Conservation (phyloP, 1,140 invertebrate genomes). For the Zaprionus lachaisei region DNA sequence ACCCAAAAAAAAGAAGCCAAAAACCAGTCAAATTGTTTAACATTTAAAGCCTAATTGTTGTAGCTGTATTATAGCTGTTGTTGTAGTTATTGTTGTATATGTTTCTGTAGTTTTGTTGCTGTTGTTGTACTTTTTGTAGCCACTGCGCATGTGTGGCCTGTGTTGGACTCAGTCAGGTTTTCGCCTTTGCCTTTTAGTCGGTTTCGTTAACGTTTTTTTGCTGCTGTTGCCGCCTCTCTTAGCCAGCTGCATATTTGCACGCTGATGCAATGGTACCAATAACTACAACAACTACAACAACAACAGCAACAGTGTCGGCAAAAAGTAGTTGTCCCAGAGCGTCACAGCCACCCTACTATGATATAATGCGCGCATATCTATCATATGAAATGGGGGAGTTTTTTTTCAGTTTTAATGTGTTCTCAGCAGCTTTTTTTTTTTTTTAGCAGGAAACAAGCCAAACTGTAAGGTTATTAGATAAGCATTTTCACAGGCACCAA, state of each 20-base stretch:
- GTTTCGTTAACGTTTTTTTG: conserved; percentile 37
- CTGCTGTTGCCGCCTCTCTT: background rate
- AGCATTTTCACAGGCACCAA: conserved; percentile 43
- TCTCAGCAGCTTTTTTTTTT: background rate
- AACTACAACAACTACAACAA: too few species aligned
- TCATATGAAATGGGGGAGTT: conserved; percentile 2
- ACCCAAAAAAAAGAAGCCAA: conserved; percentile 40
- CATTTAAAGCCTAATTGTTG: conserved; percentile 43
- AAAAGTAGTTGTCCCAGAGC: conserved; percentile 37
- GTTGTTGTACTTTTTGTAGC: conserved; percentile 6
- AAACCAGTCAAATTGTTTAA: conserved; percentile 48
- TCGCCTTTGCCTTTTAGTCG: conserved; percentile 6
- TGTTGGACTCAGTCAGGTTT: conserved; percentile 29
- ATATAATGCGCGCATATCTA: conserved; percentile 12
- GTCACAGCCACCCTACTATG: conserved; percentile 20
- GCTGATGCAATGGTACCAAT: conserved; percentile 64
- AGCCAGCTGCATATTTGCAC: conserved; percentile 54
- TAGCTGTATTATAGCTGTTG: conserved; percentile 12
- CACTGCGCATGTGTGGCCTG: conserved; percentile 53
- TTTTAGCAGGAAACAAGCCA: conserved; percentile 48
- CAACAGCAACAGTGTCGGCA: conserved; percentile 19
- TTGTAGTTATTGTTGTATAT: conserved; percentile 16
- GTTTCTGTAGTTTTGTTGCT: conserved; percentile 10
- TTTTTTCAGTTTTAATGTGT: background rate
- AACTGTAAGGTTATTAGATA: conserved; percentile 63